Base-by-base conservation (phyloP, 53 echinoderm and acorn worm genomes). In the Apostichopus leukothele region DNA sequence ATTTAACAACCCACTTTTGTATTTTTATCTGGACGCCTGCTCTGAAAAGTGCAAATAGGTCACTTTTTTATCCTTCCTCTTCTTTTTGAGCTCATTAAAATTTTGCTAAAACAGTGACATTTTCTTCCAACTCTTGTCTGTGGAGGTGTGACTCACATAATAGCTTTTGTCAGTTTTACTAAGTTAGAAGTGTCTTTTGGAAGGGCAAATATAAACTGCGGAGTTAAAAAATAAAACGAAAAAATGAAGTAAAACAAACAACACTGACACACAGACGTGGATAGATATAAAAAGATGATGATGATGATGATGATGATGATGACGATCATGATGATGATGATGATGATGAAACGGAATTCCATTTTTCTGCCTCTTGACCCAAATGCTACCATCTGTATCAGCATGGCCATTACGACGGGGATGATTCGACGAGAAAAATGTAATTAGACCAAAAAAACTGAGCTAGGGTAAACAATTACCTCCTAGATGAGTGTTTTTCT, bases 61-160 rank as follows among this genome's bases (percentile, higher is more conserved):
- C 71, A 71, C 13, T 71, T 71, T 68, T 39, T 39, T 39, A 39
- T 39, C 39, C 39, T 39, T 71, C 21, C 18, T 71, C 18, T n/a
- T 71, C 14, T 71, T 19, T 71, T 71, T 19, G 18, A 21, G n/a
- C 71, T 71, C 71, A 71, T 71, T 71, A 71, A 71, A 71, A 71
- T 71, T 71, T 71, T 13, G 71, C 19, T 81, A 59, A 81, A 81
- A 81, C 59, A 81, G 59, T 81, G 81, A 81, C 54, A 81, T 81
- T 81, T 81, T 81, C 54, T 55, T 55, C 81, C 81, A 81, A 81
- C 81, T 81, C 81, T 14, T 81, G 54, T 81, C 54, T 71, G 71
- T 19, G 71, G 20, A 71, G 71, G 71, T 71, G 71, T 71, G 71
- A 18, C 71, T 71, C 16, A 18, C 71, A 71, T 71, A 71, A 71